phyloP scores from a whole-genome alignment of 2,888 invertebrate genomes.

The Brachypterus glaber region DNA sequence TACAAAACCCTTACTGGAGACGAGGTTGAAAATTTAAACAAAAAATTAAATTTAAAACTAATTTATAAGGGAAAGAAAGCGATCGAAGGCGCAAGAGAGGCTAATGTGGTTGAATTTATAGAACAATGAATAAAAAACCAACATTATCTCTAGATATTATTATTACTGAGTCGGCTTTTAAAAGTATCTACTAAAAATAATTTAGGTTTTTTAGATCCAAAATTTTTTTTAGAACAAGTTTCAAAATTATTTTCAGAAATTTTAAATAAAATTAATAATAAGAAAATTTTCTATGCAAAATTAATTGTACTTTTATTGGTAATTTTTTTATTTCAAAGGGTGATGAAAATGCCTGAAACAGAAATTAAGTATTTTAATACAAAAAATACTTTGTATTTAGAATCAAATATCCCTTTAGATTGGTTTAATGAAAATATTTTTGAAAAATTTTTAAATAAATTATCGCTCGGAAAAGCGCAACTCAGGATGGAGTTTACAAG shows the following conservation, averaged over 20 bases:
- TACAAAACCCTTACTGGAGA: neutral
- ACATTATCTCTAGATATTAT: too few species aligned
- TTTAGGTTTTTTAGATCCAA: too few species aligned
- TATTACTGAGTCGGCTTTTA: too few species aligned
- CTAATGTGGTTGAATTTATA: too few species aligned
- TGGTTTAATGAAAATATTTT: neutral
- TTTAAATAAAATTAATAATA: neutral
- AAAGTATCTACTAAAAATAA: too few species aligned
- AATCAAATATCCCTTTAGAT: neutral
- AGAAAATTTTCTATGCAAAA: neutral
- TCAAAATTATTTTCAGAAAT: neutral
- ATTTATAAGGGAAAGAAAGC: too few species aligned
- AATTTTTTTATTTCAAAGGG: neutral
- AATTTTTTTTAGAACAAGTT: neutral
- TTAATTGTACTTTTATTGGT: neutral
- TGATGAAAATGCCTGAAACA: too few species aligned
- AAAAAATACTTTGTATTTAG: neutral
- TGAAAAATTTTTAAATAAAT: neutral
- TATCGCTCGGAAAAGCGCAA: neutral
- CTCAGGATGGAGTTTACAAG: neutral
- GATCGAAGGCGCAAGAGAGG: too few species aligned
- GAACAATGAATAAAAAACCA: too few species aligned
- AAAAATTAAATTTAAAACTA: too few species aligned
- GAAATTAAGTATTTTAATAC: too few species aligned
- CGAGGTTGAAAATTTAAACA: neutral